Base-by-base conservation (phyloP, 2,113 vertebrate genomes). In the Erythrocebus patas region DNA sequence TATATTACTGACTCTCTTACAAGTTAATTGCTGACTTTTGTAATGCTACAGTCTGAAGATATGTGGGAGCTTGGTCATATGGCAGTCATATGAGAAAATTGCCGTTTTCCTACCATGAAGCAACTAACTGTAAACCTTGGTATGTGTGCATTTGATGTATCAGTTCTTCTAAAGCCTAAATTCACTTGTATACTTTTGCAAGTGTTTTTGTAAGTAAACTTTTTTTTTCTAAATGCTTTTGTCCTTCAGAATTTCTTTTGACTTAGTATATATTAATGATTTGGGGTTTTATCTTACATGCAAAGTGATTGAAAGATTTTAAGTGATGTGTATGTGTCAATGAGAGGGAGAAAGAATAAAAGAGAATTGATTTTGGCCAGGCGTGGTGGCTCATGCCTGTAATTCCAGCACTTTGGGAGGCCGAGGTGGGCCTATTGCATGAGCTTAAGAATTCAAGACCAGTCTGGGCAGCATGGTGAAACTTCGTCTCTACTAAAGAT, bases 171-270 rank as follows among this genome's bases (percentile, higher is more conserved):
- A 64, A 96, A 57, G 14, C 25, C 14, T 95, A 22, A 93, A 79
- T 27, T 85, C 73, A 72, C 18, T 55, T 83, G 40, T 73, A 83
- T 89, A 75, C 18, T 78, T 92, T 61, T 87, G 18, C 38, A 81
- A 86, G 35, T 72, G 32, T 91, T 91, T 93, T 93, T 72, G 25
- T 59, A 70, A 91, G 64, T 66, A 55, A 79, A 38, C 7, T 43
- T 50, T 59, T 93, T 59, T 93, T 40, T 66, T 35, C 90, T 86
- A 70, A 83, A 89, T 70, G 68, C 14, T 76, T 95, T 90, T 73
- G 57, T 75, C 8, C 75, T 30, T 97, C 35, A 76, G 55, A 75
- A 84, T 81, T 84, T 95, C 50, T 92, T 96, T 97, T 48, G 52
- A 85, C 20, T 55, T 9, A 89, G 48, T 22, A n/a, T 79, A 57